Conservation (phyloP, 1,140 invertebrate genomes). For the Neodiprion fabricii region DNA sequence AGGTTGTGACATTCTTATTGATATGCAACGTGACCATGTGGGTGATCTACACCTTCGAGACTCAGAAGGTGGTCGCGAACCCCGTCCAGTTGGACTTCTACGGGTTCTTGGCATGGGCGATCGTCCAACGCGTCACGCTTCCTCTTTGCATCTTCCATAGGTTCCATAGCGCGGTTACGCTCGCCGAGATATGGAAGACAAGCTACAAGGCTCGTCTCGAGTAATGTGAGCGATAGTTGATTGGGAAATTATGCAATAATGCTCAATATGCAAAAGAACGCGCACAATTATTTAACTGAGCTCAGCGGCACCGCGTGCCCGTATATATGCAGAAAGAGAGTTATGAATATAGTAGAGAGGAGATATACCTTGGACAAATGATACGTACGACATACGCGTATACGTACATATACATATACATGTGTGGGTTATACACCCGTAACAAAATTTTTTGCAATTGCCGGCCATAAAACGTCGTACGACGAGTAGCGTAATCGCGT, state of each 20-base stretch:
- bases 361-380: not conserved
- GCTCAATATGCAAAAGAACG: not conserved
- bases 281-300: not conserved
- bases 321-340: not conserved
- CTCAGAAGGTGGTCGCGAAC: conserved; percentile 90
- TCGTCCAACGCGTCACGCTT: conserved; percentile 91
- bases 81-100: conserved; percentile 93
- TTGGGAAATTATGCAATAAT: not conserved
- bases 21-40: conserved; percentile 96
- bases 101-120: conserved; percentile 91
- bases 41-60: conserved; percentile 96
- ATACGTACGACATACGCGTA: not conserved
- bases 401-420: not conserved
- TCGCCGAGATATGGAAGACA: conserved; percentile 98
- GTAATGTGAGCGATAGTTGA: conserved; percentile 53
- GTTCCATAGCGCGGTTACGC: conserved; percentile 95
- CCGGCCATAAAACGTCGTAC: no score
- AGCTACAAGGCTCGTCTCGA: conserved; percentile 92
- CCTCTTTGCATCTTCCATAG: conserved; percentile 96
- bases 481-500: no score
- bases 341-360: not conserved
- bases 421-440: no score
- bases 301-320: not conserved
- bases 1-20: conserved; percentile 93
- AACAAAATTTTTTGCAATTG: no score